Evolutionary conservation across 2,888 invertebrate species (phyloP), one percentile per base, ranked within the genome.

Genomic region (Yponomeuta sedellus): DNA sequence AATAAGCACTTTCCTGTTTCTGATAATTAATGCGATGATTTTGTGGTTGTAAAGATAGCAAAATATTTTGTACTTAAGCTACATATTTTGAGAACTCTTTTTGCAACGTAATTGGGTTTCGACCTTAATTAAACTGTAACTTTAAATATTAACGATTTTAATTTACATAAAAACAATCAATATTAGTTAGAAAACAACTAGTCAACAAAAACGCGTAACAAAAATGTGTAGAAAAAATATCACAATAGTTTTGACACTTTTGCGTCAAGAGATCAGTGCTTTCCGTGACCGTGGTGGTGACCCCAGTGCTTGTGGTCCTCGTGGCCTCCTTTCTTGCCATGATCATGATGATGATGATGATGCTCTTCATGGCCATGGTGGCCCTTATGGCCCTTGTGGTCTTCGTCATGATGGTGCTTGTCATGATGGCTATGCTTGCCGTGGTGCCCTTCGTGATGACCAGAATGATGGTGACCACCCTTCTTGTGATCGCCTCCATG

Each of bases 241-340:
- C 40, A 63, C 63, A 63, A 44, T 63, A 5, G 44, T 2, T 52
- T 52, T 1, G 63, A 44, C 20, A 22, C 63, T 63, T 63, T 63
- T 20, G 63, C 19, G 16, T 52, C 16, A 22, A 20, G 63, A 63
- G 70, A 72, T 88, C 74, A 89, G 71, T 89, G 89, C 77, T 89
- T 90, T 72, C 88, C 88, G 69, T 90, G 90, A 69, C 88, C 88
- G 69, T 90, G 90, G 69, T 89, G 88, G 84, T 81, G 83, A 65
- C 90, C 90, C 87, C 87, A 88, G 12, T 86, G 85, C 68, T 90
- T 90, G 68, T 88, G 88, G 73, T 83, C 87, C 11, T 88, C 70
- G 68, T 90, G 89, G 67, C 86, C 89, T 52, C 89, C 90, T 77
- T 90, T 90, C 78, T 90, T 90, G 77, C 90, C 90, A 78, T 90